Conservation (phyloP, 2,888 invertebrate species). For the Coleophora flavipennella region DNA sequence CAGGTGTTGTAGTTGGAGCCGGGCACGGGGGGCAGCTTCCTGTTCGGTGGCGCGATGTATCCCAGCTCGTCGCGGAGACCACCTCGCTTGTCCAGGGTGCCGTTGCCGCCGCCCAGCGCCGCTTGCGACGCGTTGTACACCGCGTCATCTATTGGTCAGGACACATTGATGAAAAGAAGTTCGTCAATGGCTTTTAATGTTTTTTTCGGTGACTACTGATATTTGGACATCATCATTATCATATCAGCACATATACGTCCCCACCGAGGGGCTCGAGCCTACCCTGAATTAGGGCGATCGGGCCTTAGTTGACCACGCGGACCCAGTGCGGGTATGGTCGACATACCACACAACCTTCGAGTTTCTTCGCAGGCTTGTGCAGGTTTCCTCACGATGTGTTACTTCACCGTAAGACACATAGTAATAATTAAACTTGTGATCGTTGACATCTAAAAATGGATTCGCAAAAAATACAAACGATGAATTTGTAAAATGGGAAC, state of each 20-base stretch:
- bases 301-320: too few species aligned
- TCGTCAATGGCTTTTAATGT: not conserved
- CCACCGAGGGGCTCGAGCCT: too few species aligned
- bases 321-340: too few species aligned
- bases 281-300: too few species aligned
- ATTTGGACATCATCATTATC: too few species aligned
- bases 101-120: conserved; percentile 72
- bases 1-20: conserved; percentile 95
- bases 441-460: not conserved
- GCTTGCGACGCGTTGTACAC: conserved; percentile 91
- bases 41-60: conserved; percentile 93
- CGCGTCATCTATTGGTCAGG: conserved; percentile 80
- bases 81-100: conserved; percentile 88
- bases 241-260: too few species aligned
- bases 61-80: conserved; percentile 88
- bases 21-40: conserved; percentile 92
- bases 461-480: conserved; percentile 34
- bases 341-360: too few species aligned
- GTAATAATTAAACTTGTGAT: too few species aligned
- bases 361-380: too few species aligned
- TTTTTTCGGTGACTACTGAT: too few species aligned
- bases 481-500: conserved; percentile 26
- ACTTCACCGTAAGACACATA: too few species aligned
- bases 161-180: not conserved
- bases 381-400: too few species aligned